phyloP scores from a whole-genome alignment of 2,797 vertebrate genomes.

The Sebastes minor region DNA sequence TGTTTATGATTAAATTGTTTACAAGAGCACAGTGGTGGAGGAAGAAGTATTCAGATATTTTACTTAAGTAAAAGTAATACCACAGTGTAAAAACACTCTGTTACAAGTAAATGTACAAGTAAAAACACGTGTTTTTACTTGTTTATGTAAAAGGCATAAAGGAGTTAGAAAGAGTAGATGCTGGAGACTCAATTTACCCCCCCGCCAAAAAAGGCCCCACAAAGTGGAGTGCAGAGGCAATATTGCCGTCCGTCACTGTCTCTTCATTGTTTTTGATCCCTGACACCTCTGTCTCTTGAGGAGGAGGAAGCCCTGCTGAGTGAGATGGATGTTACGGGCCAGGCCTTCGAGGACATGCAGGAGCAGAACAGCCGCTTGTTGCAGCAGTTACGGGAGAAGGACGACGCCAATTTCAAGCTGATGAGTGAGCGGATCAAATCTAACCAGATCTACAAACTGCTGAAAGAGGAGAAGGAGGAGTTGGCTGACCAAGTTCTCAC shows the following conservation, averaged over 20 bases:
- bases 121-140: neutral
- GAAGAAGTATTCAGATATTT: neutral
- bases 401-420: slow-evolving; percentile 95
- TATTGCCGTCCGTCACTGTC: neutral
- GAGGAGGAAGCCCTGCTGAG: slow-evolving; percentile 92
- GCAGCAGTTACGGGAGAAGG: slow-evolving; percentile 93
- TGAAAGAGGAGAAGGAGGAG: slow-evolving; percentile 94
- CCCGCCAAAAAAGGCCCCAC: neutral
- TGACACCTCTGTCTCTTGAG: slow-evolving; percentile 66
- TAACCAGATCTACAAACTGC: slow-evolving; percentile 95
- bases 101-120: neutral
- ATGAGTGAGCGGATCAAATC: slow-evolving; percentile 96
- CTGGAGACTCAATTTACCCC: neutral
- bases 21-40: neutral
- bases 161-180: neutral
- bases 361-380: slow-evolving; percentile 93
- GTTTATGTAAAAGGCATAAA: neutral
- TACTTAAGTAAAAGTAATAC: neutral
- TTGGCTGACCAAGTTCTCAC: slow-evolving; percentile 92
- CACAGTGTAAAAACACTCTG: neutral
- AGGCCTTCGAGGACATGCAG: slow-evolving; percentile 97
- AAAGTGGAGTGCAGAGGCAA: neutral
- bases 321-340: slow-evolving; percentile 94
- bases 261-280: slow-evolving; percentile 23
- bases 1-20: neutral